Evolutionary conservation across 2,113 vertebrate species (phyloP).

Genomic region (Tylochromis polylepis): DNA sequence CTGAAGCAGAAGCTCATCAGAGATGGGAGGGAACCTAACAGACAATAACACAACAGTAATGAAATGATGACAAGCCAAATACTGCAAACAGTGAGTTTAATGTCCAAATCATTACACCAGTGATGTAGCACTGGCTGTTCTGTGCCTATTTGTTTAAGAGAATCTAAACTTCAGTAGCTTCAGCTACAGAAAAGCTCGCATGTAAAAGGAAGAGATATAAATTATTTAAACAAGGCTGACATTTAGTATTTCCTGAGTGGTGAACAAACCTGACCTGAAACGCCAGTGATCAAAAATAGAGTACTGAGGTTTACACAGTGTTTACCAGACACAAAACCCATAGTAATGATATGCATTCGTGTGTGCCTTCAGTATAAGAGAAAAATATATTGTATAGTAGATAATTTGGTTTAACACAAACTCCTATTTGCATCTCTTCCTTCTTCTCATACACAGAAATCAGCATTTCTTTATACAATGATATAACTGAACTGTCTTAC

Average conservation of each 20-base stretch:
- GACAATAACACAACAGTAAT: neutral
- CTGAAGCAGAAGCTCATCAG: slow-evolving; percentile 82
- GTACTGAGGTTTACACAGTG: neutral
- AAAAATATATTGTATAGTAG: neutral
- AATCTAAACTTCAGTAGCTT: neutral
- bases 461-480: neutral
- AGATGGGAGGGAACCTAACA: slow-evolving; percentile 80
- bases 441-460: neutral
- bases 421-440: neutral
- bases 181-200: neutral
- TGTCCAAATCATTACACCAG: neutral
- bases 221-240: neutral
- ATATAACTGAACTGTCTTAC: slow-evolving; percentile 53
- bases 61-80: neutral
- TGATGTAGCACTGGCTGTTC: neutral
- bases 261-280: neutral
- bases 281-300: neutral
- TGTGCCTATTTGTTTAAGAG: neutral
- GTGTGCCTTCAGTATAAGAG: neutral
- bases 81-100: neutral
- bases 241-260: neutral
- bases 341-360: neutral
- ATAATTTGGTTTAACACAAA: neutral
- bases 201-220: neutral
- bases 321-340: neutral